These are phyloP conservation scores for Syritta pipiens DNA, from an alignment of 2,888 invertebrate genomes.

Conservation along the genomic window DNA sequence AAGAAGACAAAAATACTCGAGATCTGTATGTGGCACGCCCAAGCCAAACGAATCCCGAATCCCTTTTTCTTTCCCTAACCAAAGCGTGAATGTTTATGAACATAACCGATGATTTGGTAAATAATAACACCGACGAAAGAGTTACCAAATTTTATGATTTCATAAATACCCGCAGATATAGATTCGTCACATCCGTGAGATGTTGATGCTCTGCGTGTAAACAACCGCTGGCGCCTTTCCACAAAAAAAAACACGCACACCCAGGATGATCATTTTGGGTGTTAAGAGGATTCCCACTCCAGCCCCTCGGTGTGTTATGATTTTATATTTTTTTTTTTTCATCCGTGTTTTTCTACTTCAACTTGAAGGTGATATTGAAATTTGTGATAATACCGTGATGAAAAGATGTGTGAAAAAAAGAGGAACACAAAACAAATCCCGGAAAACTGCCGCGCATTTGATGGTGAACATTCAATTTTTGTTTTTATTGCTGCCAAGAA, in stretches of 20 bases:
- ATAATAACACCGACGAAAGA: slow-evolving; percentile 56
- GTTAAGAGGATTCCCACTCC: no score
- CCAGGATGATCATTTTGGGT: no score
- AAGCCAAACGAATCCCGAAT: slow-evolving; percentile 34
- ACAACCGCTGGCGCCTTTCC: slow-evolving; percentile 45
- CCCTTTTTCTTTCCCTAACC: no score
- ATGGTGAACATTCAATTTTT: slow-evolving; percentile 10
- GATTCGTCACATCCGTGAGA: slow-evolving; percentile 57
- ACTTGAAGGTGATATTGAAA: slow-evolving; percentile 45
- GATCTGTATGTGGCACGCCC: slow-evolving; percentile 29
- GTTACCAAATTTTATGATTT: slow-evolving; percentile 65
- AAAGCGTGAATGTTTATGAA: slow-evolving; percentile 53
- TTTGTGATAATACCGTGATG: slow-evolving; percentile 57
- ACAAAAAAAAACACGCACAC: neutral
- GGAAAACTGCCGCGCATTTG: neutral
- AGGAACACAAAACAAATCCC: no score
- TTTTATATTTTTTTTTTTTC: no score
- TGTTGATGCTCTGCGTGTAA: slow-evolving; percentile 28
- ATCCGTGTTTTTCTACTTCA: slow-evolving; percentile 7
- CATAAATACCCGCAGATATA: slow-evolving; percentile 49
- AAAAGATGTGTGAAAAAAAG: slow-evolving; percentile 63
- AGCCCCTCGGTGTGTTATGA: no score
- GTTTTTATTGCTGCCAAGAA: slow-evolving; percentile 9
- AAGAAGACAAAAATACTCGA: slow-evolving; percentile 48
- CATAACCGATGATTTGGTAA: slow-evolving; percentile 53